Base-by-base conservation (phyloP, 2,888 invertebrate species). In the Pollenia griseotomentosa region DNA sequence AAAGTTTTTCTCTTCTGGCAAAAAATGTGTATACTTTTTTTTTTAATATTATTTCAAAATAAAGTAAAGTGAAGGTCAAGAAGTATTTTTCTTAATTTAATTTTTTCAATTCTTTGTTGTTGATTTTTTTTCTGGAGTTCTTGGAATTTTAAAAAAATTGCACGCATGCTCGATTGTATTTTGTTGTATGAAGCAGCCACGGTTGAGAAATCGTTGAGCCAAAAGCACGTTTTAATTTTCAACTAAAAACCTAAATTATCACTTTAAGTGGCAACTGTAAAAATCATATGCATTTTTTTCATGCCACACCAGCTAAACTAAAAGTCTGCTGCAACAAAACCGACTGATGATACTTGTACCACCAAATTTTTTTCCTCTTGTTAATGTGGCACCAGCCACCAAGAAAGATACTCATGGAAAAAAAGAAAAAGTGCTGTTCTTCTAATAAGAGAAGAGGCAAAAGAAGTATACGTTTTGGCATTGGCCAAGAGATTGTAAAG, bases 221-320 rank as follows among this genome's bases (percentile, higher is more conserved):
- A 65, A 75, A 61, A 83, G 87, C 87, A 87, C 87, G 87, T 87
- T 84, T 87, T 81, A 81, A 77, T 84, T 87, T 83, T 84, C 81
- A 70, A 80, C 80, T 87, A 84, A 87, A 78, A 82, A 79, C 87
- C 87, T 78, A 87, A 87, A 87, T 87, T 85, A 85, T 85, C 87
- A 85, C 87, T 87, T 80, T 87, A 87, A 87, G 87, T 87, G 85
- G 87, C 85, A 83, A 85, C 85, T 88, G 73, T 83, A 80, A 83
- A 86, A 83, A 85, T 83, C 80, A 78, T 85, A 85, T 83, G 83
- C 73, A 88, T 80, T 85, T 70, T 57, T 81, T 66, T 33, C 33
- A 44, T 81, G 75, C 77, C 75, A 65, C 85, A 70, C 63, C 85
- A 65, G 57, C 51, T 66, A 63, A 78, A 68, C 73, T 57, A 10